Evolutionary conservation across 2,888 invertebrate species (phyloP).

Genomic region (Mesochorus sp.): DNA sequence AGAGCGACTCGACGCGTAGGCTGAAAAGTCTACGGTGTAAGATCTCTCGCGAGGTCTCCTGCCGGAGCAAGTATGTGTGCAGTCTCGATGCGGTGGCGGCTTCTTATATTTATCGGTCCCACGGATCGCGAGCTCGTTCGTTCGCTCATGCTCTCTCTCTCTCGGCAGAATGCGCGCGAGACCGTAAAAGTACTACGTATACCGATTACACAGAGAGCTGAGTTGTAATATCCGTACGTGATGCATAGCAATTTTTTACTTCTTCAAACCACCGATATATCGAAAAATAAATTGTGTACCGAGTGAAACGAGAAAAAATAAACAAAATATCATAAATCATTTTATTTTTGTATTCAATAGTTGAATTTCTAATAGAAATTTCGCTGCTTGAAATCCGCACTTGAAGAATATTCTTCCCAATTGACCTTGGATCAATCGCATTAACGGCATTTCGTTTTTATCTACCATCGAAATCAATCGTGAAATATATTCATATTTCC

Average conservation of each 20-base stretch:
- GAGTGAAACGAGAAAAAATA: slow-evolving; percentile 4
- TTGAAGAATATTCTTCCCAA: too few relatives aligned
- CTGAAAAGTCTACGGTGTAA: slow-evolving; percentile 42
- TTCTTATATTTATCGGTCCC: slow-evolving; percentile 62
- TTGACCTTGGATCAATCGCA: too few relatives aligned
- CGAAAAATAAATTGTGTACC: too few relatives aligned
- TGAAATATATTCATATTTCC: too few relatives aligned
- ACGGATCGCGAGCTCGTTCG: slow-evolving; percentile 44
- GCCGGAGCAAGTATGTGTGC: slow-evolving; percentile 28
- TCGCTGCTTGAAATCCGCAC: too few relatives aligned
- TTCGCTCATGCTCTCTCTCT: slow-evolving; percentile 1
- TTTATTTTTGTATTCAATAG: too few relatives aligned
- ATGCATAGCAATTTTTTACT: not conserved
- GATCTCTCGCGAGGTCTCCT: slow-evolving; percentile 48
- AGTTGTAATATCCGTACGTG: slow-evolving; percentile 38
- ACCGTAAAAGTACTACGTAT: slow-evolving; percentile 48
- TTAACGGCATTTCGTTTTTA: too few relatives aligned
- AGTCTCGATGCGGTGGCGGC: slow-evolving; percentile 50
- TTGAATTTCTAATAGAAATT: too few relatives aligned
- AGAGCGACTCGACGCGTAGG: slow-evolving; percentile 47
- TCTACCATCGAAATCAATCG: too few relatives aligned
- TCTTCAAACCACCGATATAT: too few relatives aligned
- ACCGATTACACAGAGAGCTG: slow-evolving; percentile 9
- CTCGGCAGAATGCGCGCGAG: slow-evolving; percentile 14
- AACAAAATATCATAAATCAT: too few relatives aligned